Base-by-base conservation (phyloP, 2,113 vertebrate species). In the Hippocampus abdominalis region DNA sequence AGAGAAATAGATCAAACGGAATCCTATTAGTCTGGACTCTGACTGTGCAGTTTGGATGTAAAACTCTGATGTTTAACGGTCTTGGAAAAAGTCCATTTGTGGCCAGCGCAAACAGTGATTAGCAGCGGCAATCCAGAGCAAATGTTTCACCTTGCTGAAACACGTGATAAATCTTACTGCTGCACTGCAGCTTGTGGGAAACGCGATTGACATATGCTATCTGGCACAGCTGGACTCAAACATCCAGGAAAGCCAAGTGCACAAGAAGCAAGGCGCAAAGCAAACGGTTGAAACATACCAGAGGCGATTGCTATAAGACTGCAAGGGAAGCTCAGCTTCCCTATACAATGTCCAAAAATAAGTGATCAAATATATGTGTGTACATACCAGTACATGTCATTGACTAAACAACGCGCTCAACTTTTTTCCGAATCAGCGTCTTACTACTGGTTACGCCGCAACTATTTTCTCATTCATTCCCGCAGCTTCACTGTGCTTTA, bases 21-120 rank as follows among this genome's bases (percentile, higher is more conserved):
- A 91, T 90, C 89, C 89, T 88, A 90, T 93, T 92, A 90, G 91
- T 90, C 87, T 89, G 83, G 80, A 90, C 85, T 84, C 48, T 79
- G 79, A 51, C 60, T 11, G 53, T 56, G 64, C 36, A 48, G 48
- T 61, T 63, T 32, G 59, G 66, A 60, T 71, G 69, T 68, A 66
- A 66, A 71, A 66, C 68, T 36, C 48, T 16, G 42, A 25, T n/a
- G 62, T 71, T 76, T 76, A 64, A 75, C 60, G 23, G 68, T 25
- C 36, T 44, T 23, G 56, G 23, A 64, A 12, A 18, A 0, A 44
- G 54, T 70, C 64, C 64, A 25, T 54, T 20, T 49, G 59, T 36
- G 48, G 39, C 13, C 39, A 25, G 54, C 53, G 25, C 66, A 75
- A 81, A 81, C 73, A 57, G 72, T 53, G 72, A 70, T 76, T 69